Conservation (phyloP, 2,797 vertebrate genomes). For the Florisuga fusca region DNA sequence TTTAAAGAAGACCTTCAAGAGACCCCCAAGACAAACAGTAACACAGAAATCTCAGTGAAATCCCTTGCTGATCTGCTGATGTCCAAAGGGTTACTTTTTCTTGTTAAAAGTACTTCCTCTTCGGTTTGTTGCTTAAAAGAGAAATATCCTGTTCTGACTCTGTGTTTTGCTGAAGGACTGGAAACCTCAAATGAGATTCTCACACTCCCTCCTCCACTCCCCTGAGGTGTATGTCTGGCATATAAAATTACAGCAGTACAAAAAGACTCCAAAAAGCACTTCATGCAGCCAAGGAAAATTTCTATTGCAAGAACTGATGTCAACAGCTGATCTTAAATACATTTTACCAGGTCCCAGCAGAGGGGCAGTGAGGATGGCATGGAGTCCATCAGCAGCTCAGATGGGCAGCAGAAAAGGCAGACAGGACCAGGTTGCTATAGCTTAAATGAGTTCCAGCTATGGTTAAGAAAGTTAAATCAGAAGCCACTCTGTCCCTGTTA, state of each 20-base stretch:
- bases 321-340: neutral
- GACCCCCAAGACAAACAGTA: neutral
- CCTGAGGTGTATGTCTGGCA: slow-evolving; percentile 23
- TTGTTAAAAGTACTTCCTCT: neutral
- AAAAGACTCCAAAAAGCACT: neutral
- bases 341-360: neutral
- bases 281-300: neutral
- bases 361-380: neutral
- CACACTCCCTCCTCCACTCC: slow-evolving; percentile 28
- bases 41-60: neutral
- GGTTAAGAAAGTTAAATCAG: neutral
- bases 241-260: slow-evolving; percentile 9
- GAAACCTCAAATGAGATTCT: slow-evolving; percentile 50
- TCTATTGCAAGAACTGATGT: slow-evolving; percentile 9
- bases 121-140: neutral
- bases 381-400: neutral
- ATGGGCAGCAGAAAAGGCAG: neutral
- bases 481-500: neutral
- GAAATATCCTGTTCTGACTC: slow-evolving; percentile 32
- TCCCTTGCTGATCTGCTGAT: neutral
- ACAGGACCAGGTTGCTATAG: neutral
- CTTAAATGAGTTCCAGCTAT: neutral
- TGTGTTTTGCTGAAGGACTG: neutral
- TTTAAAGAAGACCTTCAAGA: neutral
- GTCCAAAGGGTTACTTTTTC: neutral